Evolutionary conservation across 2,113 vertebrate species (phyloP), one percentile per base, ranked within the genome.

Genomic region (Mugil cephalus): DNA sequence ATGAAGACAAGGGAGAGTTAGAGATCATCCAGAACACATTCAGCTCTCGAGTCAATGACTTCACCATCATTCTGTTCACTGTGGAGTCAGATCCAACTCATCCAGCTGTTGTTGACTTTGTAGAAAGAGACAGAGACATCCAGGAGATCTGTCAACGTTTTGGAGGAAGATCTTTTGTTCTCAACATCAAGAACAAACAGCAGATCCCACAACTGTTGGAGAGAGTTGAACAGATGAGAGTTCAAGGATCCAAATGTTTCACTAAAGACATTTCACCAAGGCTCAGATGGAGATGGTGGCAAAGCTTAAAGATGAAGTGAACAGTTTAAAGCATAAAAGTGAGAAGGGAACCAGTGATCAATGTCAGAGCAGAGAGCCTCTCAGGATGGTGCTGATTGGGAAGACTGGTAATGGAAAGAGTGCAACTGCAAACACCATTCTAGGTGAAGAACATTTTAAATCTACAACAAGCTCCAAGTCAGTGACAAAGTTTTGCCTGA

Each of bases 21-120:
- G 13, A 66, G 19, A 42, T 21, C 19, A 40, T 66, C 63, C 63
- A 66, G 63, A 17, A 53, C 48, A 66, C 19, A n/a, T 66, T 66
- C 48, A 17, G 48, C 63, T 34, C 63, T 30, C 13, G 21, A 55
- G 42, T 64, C 46, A 46, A 63, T 34, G 75, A 63, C 61, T 75
- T 75, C 51, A 85, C 42, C 53, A 7, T 80, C 45, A 64, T 84
- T 7, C 39, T 68, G 55, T 65, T 74, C 45, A 62, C 53, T n/a
- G 13, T 43, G 1, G 18, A 74, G 10, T 50, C 40, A 18, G 55
- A 61, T 48, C 58, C 55, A 7, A 42, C 69, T 40, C 51, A 6
- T 34, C 8, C 59, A 43, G 2, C 0, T 0, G 19, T 9, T 51
- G 7, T 42, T 13, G 12, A 42, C 8, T 42, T 42, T 12, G 13